Evolutionary conservation across 1,140 invertebrate genomes (phyloP).

Genomic region (Chelonus insularis): DNA sequence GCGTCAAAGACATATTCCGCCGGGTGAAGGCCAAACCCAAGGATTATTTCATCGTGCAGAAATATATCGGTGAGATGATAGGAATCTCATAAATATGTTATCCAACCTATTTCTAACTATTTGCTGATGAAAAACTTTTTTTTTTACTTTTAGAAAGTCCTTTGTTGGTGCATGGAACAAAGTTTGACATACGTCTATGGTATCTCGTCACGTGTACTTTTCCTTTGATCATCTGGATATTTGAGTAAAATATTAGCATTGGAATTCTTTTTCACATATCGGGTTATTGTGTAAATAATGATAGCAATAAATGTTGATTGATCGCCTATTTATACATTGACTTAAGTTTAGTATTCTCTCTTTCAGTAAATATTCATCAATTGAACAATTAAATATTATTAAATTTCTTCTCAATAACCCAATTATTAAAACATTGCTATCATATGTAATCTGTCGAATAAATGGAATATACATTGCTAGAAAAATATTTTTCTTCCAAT

Average conservation of each 20-base stretch:
- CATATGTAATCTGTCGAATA: no score
- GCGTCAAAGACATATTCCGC: conserved; percentile 70
- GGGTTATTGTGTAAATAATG: no score
- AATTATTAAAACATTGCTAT: no score
- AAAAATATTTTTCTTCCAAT: no score
- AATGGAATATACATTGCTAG: no score
- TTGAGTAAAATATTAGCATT: conserved; percentile 62
- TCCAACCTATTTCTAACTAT: conserved; percentile 5
- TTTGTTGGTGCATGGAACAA: conserved; percentile 83
- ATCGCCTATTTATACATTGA: no score
- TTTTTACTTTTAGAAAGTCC: conserved; percentile 69
- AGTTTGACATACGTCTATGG: conserved; percentile 91
- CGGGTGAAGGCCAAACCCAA: conserved; percentile 64
- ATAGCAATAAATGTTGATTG: no score
- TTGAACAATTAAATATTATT: no score
- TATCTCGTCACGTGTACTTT: conserved; percentile 84
- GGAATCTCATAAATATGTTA: conserved; percentile 10
- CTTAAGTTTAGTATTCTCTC: no score
- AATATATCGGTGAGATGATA: conserved; percentile 80
- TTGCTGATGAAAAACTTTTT: conserved; percentile 2
- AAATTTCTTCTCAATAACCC: no score
- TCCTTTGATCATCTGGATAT: conserved; percentile 86
- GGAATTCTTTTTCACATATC: not conserved
- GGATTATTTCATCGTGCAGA: conserved; percentile 83
- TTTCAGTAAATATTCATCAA: no score